Base-by-base conservation (phyloP, 1,140 invertebrate species). In the Proales similis region DNA sequence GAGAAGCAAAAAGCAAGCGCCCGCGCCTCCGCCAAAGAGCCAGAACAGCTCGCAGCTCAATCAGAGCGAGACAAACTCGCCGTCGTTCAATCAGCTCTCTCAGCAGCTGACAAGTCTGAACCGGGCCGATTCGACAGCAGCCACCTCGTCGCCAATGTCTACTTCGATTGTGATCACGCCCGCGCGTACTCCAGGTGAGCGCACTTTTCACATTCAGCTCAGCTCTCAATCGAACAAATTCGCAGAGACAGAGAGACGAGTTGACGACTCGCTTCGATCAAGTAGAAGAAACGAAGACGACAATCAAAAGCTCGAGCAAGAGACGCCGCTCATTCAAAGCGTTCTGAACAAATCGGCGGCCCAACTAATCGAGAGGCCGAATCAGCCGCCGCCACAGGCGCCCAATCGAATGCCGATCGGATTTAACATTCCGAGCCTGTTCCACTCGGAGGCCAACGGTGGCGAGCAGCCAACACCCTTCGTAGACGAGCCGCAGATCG, bases 1-100 rank as follows among this genome's bases (percentile, higher is more conserved):
- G 20, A 57, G 24, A 24, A 42, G 51, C 11, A 57, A 57, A 38
- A 57, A 57, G 12, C 51, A 57, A 39, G 51, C 51, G 9, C 51
- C 51, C n/a, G 51, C 51, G 14, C 51, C 51, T 2, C 51, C 51
- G n/a, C n/a, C n/a, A n/a, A n/a, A n/a, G n/a, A n/a, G n/a, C n/a
- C n/a, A n/a, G n/a, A n/a, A n/a, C n/a, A n/a, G n/a, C n/a, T n/a
- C n/a, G n/a, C n/a, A n/a, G n/a, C n/a, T n/a, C n/a, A n/a, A n/a
- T n/a, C n/a, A 0, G 45, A 57, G 20, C 19, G 6, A 22, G 36
- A 57, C 30, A 2, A n/a, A 4, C 17, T 17, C 2, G 19, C 17
- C 2, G 9, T 32, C 9, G 30, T 22, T 1, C 33, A 57, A 14
- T 7, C 36, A 27, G 39, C 51, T 19, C 51, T 42, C 17, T 42